A percentile compares a stretch with the other conserved stretches of the same genome.
Evolutionary conservation across 2,113 vertebrate species (phyloP).

Genomic region (Burhinus bistriatus): DNA sequence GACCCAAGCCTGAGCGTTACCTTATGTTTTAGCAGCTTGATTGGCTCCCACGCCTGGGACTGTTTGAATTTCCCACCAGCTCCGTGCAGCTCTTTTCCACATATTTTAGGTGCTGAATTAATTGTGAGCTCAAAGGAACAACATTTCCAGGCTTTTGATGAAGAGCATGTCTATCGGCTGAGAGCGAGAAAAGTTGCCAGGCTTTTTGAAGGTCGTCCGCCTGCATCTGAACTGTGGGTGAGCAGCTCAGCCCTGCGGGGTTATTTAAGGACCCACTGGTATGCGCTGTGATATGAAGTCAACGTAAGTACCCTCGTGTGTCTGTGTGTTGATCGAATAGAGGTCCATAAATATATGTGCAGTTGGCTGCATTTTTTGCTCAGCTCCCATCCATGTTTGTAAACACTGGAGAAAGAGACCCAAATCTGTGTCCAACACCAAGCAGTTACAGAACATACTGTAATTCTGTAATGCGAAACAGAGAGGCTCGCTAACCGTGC

Average conservation of each 20-base stretch:
- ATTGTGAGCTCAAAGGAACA: background rate
- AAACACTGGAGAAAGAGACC: slow-evolving; percentile 70
- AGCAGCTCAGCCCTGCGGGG: background rate
- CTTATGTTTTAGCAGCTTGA: slow-evolving; percentile 32
- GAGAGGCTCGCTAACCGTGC: slow-evolving; percentile 64
- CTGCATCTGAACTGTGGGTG: background rate
- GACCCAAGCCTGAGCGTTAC: background rate
- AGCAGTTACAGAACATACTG: slow-evolving; percentile 71
- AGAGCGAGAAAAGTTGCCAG: slow-evolving; percentile 35
- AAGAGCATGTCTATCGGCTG: background rate
- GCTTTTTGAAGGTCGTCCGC: background rate
- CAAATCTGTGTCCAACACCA: slow-evolving; percentile 62
- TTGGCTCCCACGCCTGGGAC: background rate
- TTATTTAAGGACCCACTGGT: slow-evolving; percentile 3
- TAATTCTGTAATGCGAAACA: slow-evolving; percentile 78
- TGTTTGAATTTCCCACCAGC: slow-evolving; percentile 6
- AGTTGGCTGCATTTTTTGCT: slow-evolving; percentile 42
- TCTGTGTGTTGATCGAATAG: background rate
- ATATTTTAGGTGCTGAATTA: slow-evolving; percentile 17
- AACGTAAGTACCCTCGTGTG: background rate
- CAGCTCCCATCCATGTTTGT: slow-evolving; percentile 67
- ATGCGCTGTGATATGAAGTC: background rate
- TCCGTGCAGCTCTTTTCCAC: background rate
- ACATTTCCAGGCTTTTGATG: background rate
- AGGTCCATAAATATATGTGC: slow-evolving; percentile 31